Evolutionary conservation across 2,888 invertebrate genomes (phyloP).

Genomic region (Anarsia innoxiella): DNA sequence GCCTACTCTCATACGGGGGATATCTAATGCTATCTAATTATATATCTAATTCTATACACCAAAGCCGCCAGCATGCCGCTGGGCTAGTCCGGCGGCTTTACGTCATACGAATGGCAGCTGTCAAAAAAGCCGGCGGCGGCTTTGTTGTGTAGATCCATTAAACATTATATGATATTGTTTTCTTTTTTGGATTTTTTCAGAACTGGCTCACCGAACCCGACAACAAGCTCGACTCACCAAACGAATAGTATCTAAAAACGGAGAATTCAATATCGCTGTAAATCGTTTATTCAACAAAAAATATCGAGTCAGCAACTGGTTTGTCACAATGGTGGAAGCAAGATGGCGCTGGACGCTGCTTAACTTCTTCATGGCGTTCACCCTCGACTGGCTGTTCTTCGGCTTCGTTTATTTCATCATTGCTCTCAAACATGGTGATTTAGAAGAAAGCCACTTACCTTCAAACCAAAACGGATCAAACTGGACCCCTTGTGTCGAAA

Average conservation of each 20-base stretch:
- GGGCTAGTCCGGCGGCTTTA: too few species aligned
- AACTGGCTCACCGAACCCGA: conserved; percentile 19
- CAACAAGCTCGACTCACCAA: conserved; percentile 23
- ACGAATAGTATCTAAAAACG: conserved; percentile 88
- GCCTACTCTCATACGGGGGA: too few species aligned
- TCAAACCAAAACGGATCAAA: conserved; percentile 65
- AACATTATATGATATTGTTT: too few species aligned
- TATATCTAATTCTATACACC: too few species aligned
- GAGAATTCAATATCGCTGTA: conserved; percentile 89
- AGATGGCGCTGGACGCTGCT: conserved; percentile 95
- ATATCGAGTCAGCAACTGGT: conserved; percentile 80
- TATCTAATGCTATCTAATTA: too few species aligned
- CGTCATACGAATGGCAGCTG: too few species aligned
- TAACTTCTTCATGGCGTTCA: conserved; percentile 88
- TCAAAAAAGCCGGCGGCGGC: too few species aligned
- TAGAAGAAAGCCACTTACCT: conserved; percentile 79
- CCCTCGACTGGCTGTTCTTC: conserved; percentile 91
- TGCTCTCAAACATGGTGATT: conserved; percentile 91
- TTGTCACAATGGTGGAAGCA: conserved; percentile 87
- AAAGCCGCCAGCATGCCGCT: too few species aligned
- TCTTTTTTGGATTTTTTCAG: conserved; percentile 15
- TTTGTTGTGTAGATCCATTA: too few species aligned
- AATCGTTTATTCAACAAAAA: conserved; percentile 73
- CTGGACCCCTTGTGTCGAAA: conserved; percentile 91
- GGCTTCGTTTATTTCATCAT: conserved; percentile 95